phyloP scores from a whole-genome alignment of 2,113 vertebrate species.

The Shinisaurus crocodilurus region DNA sequence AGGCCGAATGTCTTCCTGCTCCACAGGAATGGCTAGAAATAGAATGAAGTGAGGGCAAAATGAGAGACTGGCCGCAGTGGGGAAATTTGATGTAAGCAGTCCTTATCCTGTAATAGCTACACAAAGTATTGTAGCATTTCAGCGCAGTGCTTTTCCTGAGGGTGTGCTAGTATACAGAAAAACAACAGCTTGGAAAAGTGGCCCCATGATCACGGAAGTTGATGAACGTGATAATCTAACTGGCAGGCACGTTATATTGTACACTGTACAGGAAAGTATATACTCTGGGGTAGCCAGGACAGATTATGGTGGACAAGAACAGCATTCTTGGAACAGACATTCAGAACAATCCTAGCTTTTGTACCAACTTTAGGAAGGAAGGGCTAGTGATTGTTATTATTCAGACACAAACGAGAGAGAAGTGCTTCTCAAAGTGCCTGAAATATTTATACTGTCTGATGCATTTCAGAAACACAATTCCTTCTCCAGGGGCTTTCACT shows the following conservation, averaged over 20 bases:
- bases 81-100: not conserved
- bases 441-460: too few relatives aligned
- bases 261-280: not conserved
- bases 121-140: too few relatives aligned
- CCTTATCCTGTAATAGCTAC: not conserved
- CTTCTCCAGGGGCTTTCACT: too few relatives aligned
- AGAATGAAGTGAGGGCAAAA: not conserved
- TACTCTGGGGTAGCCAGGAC: too few relatives aligned
- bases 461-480: too few relatives aligned
- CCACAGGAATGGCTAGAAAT: not conserved
- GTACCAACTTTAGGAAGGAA: not conserved
- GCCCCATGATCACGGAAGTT: not conserved
- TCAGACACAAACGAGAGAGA: not conserved
- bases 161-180: not conserved
- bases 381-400: not conserved
- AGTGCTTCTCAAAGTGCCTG: too few relatives aligned
- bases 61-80: not conserved
- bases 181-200: not conserved
- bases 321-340: not conserved
- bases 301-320: not conserved
- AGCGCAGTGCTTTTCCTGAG: not conserved
- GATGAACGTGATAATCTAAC: not conserved
- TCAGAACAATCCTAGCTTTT: not conserved
- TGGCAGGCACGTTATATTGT: not conserved
- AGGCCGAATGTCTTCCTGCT: not conserved